Conservation (phyloP, 2,888 invertebrate species). For the Platycnemis pennipes region DNA sequence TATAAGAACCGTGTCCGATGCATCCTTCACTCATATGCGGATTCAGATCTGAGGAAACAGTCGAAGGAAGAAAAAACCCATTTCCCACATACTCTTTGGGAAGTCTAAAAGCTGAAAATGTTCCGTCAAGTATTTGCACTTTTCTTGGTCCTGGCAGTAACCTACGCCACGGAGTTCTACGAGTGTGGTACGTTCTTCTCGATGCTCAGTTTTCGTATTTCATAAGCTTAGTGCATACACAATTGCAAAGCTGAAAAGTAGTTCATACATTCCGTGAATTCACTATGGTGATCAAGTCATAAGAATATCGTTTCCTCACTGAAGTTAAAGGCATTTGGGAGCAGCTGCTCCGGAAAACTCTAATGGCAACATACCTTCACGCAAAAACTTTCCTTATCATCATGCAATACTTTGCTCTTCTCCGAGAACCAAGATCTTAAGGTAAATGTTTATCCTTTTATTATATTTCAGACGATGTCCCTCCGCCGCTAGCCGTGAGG, state of each 20-base stretch:
- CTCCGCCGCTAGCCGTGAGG: not conserved
- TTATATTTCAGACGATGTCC: not conserved
- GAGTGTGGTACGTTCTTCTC: slow-evolving; percentile 9
- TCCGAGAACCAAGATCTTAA: not conserved
- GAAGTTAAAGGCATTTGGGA: no score
- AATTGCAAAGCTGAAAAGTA: not conserved
- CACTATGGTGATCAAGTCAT: not conserved
- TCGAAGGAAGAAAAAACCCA: not conserved
- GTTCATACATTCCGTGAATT: not conserved
- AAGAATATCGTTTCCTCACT: not conserved
- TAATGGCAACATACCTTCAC: no score
- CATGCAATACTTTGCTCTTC: no score
- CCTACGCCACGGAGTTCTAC: slow-evolving; percentile 8
- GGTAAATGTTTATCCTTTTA: not conserved
- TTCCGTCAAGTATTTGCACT: not conserved
- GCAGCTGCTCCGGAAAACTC: no score
- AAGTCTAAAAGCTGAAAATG: not conserved
- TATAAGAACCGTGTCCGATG: not conserved
- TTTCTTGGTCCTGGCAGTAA: not conserved
- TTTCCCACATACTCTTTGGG: not conserved
- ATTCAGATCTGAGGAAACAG: not conserved
- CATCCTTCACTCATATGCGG: not conserved
- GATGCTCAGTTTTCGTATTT: no score
- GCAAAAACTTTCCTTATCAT: no score
- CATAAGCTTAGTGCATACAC: no score